A percentile compares a stretch with the other conserved stretches of the same genome.
Evolutionary conservation across 2,888 invertebrate genomes (phyloP).

Genomic region (Coenonympha glycerion): DNA sequence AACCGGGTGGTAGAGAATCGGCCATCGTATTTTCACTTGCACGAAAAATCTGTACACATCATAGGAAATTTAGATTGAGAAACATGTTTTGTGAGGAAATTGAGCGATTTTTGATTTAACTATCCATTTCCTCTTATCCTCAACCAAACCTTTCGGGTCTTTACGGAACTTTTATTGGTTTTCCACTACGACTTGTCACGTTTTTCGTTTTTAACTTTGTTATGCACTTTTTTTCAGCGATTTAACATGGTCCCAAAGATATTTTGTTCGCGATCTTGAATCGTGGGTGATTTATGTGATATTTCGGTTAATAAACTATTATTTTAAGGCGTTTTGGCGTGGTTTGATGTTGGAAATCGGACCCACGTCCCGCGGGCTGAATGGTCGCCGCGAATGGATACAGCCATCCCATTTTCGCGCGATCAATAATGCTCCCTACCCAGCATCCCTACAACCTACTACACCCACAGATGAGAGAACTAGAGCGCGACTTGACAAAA

Average conservation of each 20-base stretch:
- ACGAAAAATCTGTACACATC: slow-evolving; percentile 17
- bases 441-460: slow-evolving; percentile 73
- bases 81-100: neutral
- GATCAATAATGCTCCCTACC: slow-evolving; percentile 77
- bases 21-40: slow-evolving; percentile 44
- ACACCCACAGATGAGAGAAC: slow-evolving; percentile 54
- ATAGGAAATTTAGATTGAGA: slow-evolving; percentile 11
- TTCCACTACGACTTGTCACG: slow-evolving; percentile 38
- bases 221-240: slow-evolving; percentile 24
- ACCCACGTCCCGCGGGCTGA: slow-evolving; percentile 66
- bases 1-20: slow-evolving; percentile 56
- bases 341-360: slow-evolving; percentile 62
- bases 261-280: slow-evolving; percentile 28
- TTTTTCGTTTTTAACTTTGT: slow-evolving; percentile 37
- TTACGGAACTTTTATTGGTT: slow-evolving; percentile 30
- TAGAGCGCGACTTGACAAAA: slow-evolving; percentile 11
- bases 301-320: slow-evolving; percentile 46
- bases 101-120: neutral
- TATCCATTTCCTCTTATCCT: slow-evolving; percentile 21
- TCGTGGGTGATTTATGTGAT: slow-evolving; percentile 32
- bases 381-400: slow-evolving; percentile 70
- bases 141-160: slow-evolving; percentile 18
- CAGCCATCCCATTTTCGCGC: slow-evolving; percentile 72
- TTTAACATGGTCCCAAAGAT: slow-evolving; percentile 26
- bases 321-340: slow-evolving; percentile 56